A percentile compares a stretch with the other conserved stretches of the same genome.
Evolutionary conservation across 2,888 invertebrate genomes (phyloP).

Genomic region (Nephrotoma flavescens): DNA sequence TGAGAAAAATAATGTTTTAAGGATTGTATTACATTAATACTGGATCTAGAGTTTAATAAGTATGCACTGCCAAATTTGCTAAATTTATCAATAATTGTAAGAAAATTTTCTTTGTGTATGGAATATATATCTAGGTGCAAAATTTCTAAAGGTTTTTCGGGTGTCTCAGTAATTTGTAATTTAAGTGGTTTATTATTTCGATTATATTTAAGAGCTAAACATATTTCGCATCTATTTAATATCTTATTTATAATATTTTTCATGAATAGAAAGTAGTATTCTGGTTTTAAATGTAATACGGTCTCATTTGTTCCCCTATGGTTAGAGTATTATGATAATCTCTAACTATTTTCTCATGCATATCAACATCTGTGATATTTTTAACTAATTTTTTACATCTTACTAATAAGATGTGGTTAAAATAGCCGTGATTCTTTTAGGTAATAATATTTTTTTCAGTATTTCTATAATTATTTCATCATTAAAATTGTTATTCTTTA

Average conservation of each 20-base stretch:
- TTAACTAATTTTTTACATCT: constrained; percentile 6
- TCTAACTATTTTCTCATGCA: constrained; percentile 13
- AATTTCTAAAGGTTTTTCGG: not conserved
- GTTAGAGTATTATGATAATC: constrained; percentile 12
- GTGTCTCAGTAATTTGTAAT: not conserved
- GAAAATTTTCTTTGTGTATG: constrained; percentile 3
- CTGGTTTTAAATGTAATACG: constrained; percentile 10
- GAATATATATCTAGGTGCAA: not conserved
- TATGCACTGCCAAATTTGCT: constrained; percentile 10
- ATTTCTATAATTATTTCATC: constrained; percentile 10
- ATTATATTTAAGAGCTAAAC: not conserved
- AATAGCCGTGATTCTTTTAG: too few relatives aligned
- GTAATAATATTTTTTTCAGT: constrained; percentile 8
- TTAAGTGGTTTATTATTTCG: not conserved
- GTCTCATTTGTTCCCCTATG: constrained; percentile 14
- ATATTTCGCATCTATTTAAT: not conserved
- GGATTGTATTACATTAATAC: constrained; percentile 9
- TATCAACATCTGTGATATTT: constrained; percentile 11
- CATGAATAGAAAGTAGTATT: too few relatives aligned
- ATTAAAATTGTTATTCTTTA: not conserved
- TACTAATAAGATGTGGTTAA: not conserved
- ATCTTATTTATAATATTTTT: constrained; percentile 9
- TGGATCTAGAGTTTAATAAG: constrained; percentile 8
- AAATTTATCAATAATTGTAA: constrained; percentile 9
- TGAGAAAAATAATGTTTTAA: constrained; percentile 9